Percentiles rank a stretch among this genome's conserved stretches.
These are phyloP conservation scores for Arvicanthis niloticus DNA, from an alignment of 2,113 vertebrate genomes.

Conservation along the genomic window DNA sequence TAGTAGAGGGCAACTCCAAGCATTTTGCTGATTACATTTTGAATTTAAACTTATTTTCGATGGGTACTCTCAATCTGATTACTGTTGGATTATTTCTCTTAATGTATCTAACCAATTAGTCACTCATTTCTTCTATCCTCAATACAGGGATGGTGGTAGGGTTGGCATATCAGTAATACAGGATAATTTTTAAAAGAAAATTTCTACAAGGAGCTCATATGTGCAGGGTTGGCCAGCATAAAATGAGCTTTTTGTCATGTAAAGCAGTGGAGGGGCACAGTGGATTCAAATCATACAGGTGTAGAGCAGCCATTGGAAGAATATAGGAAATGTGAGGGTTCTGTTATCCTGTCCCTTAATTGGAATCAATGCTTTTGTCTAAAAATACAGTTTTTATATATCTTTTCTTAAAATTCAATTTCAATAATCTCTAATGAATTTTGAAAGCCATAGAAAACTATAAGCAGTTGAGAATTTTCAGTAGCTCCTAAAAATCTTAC, in stretches of 20 bases:
- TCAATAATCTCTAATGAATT: background rate
- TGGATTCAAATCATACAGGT: background rate
- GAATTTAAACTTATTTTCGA: background rate
- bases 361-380: background rate
- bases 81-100: slow-evolving; percentile 3
- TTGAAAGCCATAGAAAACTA: background rate
- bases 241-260: background rate
- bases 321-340: background rate
- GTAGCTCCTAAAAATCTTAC: background rate
- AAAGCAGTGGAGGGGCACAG: background rate
- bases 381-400: background rate
- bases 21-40: background rate
- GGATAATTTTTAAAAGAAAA: background rate
- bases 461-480: background rate
- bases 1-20: background rate
- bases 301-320: background rate
- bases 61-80: background rate
- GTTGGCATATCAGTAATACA: background rate
- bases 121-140: background rate
- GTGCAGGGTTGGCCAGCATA: accelerated
- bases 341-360: too few relatives aligned
- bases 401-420: background rate
- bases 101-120: background rate
- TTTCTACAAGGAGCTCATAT: background rate
- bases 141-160: background rate